phyloP scores from a whole-genome alignment of 2,888 invertebrate genomes.

The Diploptera punctata region DNA sequence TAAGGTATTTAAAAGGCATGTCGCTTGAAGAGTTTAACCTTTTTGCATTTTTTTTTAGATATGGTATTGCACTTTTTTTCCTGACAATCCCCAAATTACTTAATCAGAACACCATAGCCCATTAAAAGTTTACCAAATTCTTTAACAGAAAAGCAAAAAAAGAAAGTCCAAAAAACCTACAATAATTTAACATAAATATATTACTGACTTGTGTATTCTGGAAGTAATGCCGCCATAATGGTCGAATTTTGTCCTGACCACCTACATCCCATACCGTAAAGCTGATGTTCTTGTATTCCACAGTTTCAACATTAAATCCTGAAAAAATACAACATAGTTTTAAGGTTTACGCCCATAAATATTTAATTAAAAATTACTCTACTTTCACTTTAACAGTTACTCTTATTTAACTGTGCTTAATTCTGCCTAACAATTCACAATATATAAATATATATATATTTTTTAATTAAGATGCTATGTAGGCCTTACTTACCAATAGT shows the following conservation, averaged over 20 bases:
- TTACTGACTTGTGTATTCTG: slow-evolving; percentile 89
- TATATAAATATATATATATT: too few species aligned
- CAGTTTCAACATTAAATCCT: slow-evolving; percentile 98
- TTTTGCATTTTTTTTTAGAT: too few species aligned
- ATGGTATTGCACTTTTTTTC: too few species aligned
- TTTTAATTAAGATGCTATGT: neutral
- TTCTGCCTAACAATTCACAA: too few species aligned
- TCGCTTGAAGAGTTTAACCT: too few species aligned
- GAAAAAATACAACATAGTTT: too few species aligned
- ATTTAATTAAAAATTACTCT: neutral
- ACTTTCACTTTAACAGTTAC: neutral
- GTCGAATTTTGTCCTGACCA: slow-evolving; percentile 98
- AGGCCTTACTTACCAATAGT: slow-evolving; percentile 91
- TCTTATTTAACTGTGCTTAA: neutral
- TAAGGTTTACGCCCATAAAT: neutral
- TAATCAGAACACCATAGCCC: too few species aligned
- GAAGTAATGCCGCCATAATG: slow-evolving; percentile 98
- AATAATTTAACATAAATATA: neutral
- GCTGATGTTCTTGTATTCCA: slow-evolving; percentile 99
- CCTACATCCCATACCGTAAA: slow-evolving; percentile 99
- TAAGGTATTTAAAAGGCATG: too few species aligned
- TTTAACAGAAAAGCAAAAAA: too few species aligned
- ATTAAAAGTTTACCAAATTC: too few species aligned
- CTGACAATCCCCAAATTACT: too few species aligned
- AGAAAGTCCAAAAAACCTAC: too few species aligned